Evolutionary conservation across 2,113 vertebrate species (phyloP).

Genomic region (Ceyx cyanopectus): DNA sequence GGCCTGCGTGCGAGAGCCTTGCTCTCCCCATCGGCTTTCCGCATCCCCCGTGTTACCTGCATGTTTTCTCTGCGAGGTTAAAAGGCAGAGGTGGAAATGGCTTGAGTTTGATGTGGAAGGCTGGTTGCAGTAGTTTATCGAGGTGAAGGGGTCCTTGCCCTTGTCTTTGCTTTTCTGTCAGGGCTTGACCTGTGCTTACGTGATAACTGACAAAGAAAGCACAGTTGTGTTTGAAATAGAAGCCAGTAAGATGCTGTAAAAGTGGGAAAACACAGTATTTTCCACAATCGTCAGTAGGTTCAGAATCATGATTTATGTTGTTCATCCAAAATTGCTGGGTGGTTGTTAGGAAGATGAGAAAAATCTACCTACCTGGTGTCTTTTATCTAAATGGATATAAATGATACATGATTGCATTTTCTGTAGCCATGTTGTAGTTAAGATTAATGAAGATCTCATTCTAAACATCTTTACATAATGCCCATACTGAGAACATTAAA

Average conservation of each 20-base stretch:
- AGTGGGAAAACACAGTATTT: background rate
- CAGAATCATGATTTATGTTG: background rate
- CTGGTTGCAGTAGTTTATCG: background rate
- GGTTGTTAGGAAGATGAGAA: background rate
- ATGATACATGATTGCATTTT: background rate
- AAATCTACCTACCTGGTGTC: background rate
- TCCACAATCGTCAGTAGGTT: background rate
- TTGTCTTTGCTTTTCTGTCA: too few species aligned
- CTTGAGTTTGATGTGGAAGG: background rate
- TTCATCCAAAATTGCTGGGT: background rate
- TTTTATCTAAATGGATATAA: background rate
- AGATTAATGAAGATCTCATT: background rate
- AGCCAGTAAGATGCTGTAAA: background rate
- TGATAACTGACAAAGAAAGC: background rate
- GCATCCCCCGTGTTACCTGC: accelerated
- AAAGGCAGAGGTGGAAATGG: accelerated
- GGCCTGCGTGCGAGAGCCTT: background rate
- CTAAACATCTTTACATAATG: slow-evolving; percentile 30
- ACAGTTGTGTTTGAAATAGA: accelerated
- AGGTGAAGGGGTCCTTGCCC: background rate
- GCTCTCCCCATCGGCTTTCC: accelerated
- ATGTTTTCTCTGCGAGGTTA: accelerated
- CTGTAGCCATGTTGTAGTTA: background rate
- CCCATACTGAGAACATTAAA: background rate
- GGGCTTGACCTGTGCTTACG: background rate